Conservation (phyloP, 2,797 vertebrate genomes). For the Rhinophrynus dorsalis region DNA sequence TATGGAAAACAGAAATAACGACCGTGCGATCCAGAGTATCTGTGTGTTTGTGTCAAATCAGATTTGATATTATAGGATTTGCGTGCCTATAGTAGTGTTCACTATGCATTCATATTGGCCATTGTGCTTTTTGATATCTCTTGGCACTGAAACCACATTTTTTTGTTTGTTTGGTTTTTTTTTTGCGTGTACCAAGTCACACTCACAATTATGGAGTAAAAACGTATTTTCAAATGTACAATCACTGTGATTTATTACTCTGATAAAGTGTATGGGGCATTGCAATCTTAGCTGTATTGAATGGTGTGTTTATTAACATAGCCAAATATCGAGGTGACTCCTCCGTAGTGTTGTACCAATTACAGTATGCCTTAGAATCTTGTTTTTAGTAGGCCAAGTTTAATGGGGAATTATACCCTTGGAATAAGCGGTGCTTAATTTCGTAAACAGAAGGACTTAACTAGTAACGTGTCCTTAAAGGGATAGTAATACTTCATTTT, state of each 20-base stretch:
- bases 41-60: no score
- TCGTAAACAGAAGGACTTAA: no score
- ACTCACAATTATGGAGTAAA: conserved; percentile 13
- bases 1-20: no score
- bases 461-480: no score
- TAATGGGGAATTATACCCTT: no score
- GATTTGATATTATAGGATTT: no score
- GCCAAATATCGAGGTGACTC: conserved; percentile 6
- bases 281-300: neutral
- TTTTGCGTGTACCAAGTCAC: neutral
- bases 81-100: no score
- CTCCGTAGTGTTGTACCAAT: neutral
- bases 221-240: conserved; percentile 45
- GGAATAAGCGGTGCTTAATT: no score
- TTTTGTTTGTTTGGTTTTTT: neutral
- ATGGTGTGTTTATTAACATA: neutral
- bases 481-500: no score
- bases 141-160: neutral
- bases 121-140: neutral
- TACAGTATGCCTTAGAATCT: neutral
- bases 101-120: no score
- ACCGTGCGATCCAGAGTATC: no score
- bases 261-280: conserved; percentile 15
- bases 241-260: conserved; percentile 21
- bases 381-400: neutral